A percentile compares a stretch with the other conserved stretches of the same genome.
Conservation (phyloP, 2,888 invertebrate genomes). For the Drosophila nr. fundita region DNA sequence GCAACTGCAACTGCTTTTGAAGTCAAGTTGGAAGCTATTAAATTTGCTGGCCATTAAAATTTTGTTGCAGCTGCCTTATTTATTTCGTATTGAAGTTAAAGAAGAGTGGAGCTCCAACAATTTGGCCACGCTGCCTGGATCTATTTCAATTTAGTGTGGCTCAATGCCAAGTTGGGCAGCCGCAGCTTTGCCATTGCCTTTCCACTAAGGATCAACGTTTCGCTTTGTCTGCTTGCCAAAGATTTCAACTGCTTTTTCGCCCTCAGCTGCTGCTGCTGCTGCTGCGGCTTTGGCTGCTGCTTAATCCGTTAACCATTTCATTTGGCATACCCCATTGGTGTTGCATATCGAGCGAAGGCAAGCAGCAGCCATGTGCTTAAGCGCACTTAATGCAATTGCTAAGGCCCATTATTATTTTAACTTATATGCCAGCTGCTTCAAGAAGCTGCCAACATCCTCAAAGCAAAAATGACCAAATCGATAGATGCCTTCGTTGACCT, state of each 20-base stretch:
- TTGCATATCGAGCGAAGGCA: conserved; percentile 48
- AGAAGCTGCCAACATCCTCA: conserved; percentile 13
- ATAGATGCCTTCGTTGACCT: conserved; percentile 45
- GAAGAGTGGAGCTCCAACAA: conserved; percentile 29
- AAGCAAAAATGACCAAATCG: conserved; percentile 39
- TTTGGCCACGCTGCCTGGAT: conserved; percentile 52
- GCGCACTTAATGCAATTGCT: conserved; percentile 43
- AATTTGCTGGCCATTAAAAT: conserved; percentile 55
- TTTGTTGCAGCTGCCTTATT: conserved; percentile 63
- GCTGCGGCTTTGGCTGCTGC: conserved; percentile 32
- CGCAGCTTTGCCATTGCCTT: conserved; percentile 19
- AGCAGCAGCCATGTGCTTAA: conserved; percentile 56
- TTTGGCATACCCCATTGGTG: conserved; percentile 68
- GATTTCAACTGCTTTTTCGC: conserved; percentile 55
- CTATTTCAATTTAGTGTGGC: conserved; percentile 74
- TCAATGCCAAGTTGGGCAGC: conserved; percentile 61
- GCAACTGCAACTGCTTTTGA: conserved; percentile 34
- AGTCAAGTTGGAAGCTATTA: conserved; percentile 68
- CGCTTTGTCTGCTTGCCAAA: conserved; percentile 62
- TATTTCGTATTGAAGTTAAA: conserved; percentile 72
- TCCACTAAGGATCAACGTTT: conserved; percentile 67
- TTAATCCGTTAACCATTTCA: conserved; percentile 69
- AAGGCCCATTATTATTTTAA: conserved; percentile 54
- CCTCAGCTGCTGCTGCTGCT: conserved; percentile 28
- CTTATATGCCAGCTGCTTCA: conserved; percentile 22